phyloP scores from a whole-genome alignment of 2,113 vertebrate species.

The Sinocyclocheilus anshuiensis region DNA sequence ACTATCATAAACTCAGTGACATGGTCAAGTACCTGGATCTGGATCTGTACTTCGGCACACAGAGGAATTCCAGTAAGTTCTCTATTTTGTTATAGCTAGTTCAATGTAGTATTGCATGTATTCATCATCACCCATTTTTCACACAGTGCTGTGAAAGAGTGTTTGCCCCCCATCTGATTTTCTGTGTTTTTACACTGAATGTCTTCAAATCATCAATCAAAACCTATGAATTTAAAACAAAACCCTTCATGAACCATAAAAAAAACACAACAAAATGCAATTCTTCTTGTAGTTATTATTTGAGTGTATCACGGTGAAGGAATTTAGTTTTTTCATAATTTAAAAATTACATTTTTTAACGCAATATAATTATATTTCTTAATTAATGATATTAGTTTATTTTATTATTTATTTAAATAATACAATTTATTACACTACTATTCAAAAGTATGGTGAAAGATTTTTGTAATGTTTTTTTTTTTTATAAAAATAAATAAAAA shows the following conservation, averaged over 20 bases:
- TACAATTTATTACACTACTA: background rate
- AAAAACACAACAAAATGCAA: background rate
- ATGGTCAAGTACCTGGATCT: conserved; percentile 92
- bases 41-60: conserved; percentile 88
- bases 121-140: background rate
- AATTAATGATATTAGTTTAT: background rate
- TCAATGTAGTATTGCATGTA: background rate
- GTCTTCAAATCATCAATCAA: background rate
- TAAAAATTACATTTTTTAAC: background rate
- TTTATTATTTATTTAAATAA: background rate
- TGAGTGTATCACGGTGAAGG: too few species aligned
- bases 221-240: background rate
- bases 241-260: background rate
- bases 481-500: too few species aligned
- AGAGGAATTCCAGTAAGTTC: conserved; percentile 83
- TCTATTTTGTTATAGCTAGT: background rate
- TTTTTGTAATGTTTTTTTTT: background rate
- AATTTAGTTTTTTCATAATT: background rate
- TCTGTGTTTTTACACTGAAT: background rate
- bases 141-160: background rate
- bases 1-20: conserved; percentile 88
- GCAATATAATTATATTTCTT: background rate
- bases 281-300: background rate
- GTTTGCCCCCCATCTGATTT: background rate
- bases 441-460: background rate